phyloP scores from a whole-genome alignment of 2,113 vertebrate genomes.

The Sporophila hypoxantha region DNA sequence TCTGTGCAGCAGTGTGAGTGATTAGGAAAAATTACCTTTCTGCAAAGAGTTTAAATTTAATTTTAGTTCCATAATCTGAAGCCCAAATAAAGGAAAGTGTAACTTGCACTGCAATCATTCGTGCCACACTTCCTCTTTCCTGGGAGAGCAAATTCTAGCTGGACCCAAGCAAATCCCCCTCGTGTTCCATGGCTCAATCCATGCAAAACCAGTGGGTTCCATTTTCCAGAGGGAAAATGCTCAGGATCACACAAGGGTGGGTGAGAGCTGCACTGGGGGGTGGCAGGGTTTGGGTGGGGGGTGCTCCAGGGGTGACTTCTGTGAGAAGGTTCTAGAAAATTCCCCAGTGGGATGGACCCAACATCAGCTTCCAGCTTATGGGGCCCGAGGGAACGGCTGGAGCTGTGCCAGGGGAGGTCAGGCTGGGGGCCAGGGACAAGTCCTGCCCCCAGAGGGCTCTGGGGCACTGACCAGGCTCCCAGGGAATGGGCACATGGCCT shows the following conservation, averaged over 20 bases:
- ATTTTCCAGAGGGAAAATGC: not conserved
- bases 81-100: conserved; percentile 21
- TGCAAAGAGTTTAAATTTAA: conserved; percentile 50
- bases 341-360: not conserved
- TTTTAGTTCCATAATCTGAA: conserved; percentile 53
- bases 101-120: not conserved
- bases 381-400: rapidly evolving
- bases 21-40: conserved; percentile 66
- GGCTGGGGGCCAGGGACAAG: not conserved
- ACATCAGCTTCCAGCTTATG: not conserved
- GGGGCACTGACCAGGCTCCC: not conserved
- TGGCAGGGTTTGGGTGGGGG: not conserved
- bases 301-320: not conserved
- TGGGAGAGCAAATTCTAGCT: not conserved
- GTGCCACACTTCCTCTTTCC: not conserved
- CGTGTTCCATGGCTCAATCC: not conserved
- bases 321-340: not conserved
- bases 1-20: conserved; percentile 61
- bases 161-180: not conserved
- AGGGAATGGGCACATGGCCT: not conserved
- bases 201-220: rapidly evolving
- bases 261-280: not conserved
- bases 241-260: rapidly evolving
- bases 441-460: not conserved
- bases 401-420: not conserved